These are phyloP conservation scores for Spodoptera frugiperda DNA, from an alignment of 1,140 invertebrate species.

Conservation along the genomic window DNA sequence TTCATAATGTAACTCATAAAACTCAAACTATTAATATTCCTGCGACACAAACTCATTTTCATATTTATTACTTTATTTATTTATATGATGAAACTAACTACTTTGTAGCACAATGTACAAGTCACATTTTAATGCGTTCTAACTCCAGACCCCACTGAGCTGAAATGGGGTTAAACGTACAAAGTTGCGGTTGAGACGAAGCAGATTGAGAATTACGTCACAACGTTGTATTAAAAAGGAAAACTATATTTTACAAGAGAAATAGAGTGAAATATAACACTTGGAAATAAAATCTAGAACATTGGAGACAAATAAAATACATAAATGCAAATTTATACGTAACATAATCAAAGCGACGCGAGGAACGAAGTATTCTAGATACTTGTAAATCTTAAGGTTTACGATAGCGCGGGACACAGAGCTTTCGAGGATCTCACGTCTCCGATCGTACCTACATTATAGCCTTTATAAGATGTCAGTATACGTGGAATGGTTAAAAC, in stretches of 20 bases:
- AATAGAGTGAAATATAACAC: constrained; percentile 10
- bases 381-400: constrained; percentile 28
- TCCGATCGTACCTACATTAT: constrained; percentile 37
- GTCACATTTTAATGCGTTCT: constrained; percentile 26
- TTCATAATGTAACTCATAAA: neutral
- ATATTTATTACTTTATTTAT: neutral
- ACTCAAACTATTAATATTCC: neutral
- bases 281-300: constrained; percentile 12
- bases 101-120: neutral
- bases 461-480: constrained; percentile 45
- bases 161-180: constrained; percentile 39
- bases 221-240: constrained; percentile 17
- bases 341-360: constrained; percentile 26
- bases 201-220: constrained; percentile 42
- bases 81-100: neutral
- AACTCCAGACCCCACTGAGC: constrained; percentile 9
- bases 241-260: constrained; percentile 28
- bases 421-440: constrained; percentile 21
- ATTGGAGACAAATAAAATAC: constrained; percentile 17
- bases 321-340: constrained; percentile 36
- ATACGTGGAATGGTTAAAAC: constrained; percentile 52
- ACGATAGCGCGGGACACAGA: constrained; percentile 2
- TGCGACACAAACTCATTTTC: neutral
- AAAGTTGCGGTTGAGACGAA: constrained; percentile 30
- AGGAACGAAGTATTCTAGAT: neutral